Conservation (phyloP, 1,140 invertebrate species). For the Drosophila asahinai region DNA sequence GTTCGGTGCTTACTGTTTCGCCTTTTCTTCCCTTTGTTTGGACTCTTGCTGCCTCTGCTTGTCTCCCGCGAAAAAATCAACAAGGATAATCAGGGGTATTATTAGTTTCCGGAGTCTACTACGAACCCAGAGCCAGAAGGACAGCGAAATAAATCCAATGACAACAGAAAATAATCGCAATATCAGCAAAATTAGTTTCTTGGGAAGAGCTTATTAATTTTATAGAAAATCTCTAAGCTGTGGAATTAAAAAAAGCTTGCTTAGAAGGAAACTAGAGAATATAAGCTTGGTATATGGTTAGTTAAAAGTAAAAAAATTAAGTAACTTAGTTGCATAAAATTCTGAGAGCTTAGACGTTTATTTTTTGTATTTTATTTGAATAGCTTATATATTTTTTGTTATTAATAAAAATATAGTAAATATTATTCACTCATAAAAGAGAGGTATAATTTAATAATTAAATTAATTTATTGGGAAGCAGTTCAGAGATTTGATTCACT, state of each 20-base stretch:
- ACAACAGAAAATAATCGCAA: constrained; percentile 4
- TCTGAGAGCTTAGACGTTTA: accelerated
- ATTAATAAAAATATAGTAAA: neutral
- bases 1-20: constrained; percentile 29
- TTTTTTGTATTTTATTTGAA: neutral
- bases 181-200: constrained; percentile 6
- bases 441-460: too few species aligned
- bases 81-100: constrained; percentile 9
- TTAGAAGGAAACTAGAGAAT: neutral
- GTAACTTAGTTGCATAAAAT: neutral
- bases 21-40: constrained; percentile 43
- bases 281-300: neutral
- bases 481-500: neutral
- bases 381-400: neutral
- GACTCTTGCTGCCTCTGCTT: constrained; percentile 9
- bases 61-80: constrained; percentile 17
- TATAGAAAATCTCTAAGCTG: neutral
- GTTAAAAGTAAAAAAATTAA: neutral
- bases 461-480: neutral
- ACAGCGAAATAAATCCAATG: constrained; percentile 1
- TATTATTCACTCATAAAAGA: neutral
- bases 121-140: neutral
- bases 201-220: neutral
- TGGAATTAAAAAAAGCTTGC: neutral
- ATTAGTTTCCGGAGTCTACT: constrained; percentile 10